A percentile compares a stretch with the other conserved stretches of the same genome.
Conservation (phyloP, 1,140 invertebrate genomes). For the Anastatus disparis region DNA sequence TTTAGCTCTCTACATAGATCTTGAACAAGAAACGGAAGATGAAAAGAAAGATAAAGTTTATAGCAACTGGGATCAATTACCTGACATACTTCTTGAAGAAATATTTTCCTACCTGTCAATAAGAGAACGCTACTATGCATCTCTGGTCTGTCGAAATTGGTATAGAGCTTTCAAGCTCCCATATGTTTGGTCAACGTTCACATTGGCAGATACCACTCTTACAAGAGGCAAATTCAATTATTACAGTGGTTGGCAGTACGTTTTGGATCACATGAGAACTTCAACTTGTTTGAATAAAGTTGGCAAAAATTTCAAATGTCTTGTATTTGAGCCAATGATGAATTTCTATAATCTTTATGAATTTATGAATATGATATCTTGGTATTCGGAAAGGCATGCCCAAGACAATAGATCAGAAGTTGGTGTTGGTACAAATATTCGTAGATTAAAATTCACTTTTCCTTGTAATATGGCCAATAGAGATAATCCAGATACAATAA, state of each 20-base stretch:
- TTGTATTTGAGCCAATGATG: conserved; percentile 79
- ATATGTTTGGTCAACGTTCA: conserved; percentile 79
- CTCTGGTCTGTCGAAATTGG: conserved; percentile 78
- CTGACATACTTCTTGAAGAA: conserved; percentile 81
- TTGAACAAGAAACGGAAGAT: conserved; percentile 66
- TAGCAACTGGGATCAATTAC: conserved; percentile 76
- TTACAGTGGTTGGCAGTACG: conserved; percentile 85
- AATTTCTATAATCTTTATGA: conserved; percentile 88
- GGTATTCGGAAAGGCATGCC: conserved; percentile 71
- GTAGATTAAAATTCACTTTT: conserved; percentile 80
- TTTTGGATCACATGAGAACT: conserved; percentile 79
- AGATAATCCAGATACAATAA: conserved; percentile 70
- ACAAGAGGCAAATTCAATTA: conserved; percentile 83
- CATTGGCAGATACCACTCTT: conserved; percentile 77
- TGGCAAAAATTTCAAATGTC: conserved; percentile 73
- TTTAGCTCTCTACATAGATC: conserved; percentile 72
- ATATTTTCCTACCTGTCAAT: conserved; percentile 79
- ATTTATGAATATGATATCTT: conserved; percentile 84
- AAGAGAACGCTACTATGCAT: conserved; percentile 78
- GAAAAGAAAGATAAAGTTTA: conserved; percentile 60
- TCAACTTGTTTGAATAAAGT: conserved; percentile 79
- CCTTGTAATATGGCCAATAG: conserved; percentile 78
- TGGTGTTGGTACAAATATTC: conserved; percentile 71
- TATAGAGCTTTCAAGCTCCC: conserved; percentile 79
- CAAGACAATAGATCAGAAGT: conserved; percentile 54